Conservation (phyloP, 2,113 vertebrate genomes). For the Cyprinodon tularosa region DNA sequence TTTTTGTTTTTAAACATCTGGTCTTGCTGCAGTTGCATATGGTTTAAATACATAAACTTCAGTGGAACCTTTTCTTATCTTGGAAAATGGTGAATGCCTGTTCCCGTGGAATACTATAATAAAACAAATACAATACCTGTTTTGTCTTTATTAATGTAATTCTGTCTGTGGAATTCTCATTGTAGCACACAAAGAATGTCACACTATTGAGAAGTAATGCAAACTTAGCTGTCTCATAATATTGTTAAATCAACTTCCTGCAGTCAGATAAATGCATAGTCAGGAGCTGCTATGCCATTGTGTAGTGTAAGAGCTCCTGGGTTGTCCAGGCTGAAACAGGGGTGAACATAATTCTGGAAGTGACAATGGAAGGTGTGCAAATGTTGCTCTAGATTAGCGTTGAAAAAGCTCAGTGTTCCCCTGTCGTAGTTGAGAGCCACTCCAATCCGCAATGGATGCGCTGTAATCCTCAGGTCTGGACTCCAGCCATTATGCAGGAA, state of each 20-base stretch:
- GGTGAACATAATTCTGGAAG: conserved; percentile 85
- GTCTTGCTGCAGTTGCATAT: conserved; percentile 56
- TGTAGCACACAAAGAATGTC: neutral
- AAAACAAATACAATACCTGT: conserved; percentile 56
- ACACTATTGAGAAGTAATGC: neutral
- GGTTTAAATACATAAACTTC: conserved; percentile 63
- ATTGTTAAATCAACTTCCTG: neutral
- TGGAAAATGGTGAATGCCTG: conserved; percentile 79
- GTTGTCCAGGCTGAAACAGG: conserved; percentile 92
- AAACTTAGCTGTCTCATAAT: neutral
- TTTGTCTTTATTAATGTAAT: conserved; percentile 4
- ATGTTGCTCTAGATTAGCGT: conserved; percentile 86
- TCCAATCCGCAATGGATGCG: conserved; percentile 78
- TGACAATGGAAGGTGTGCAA: conserved; percentile 84
- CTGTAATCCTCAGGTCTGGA: conserved; percentile 77
- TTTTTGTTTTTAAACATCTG: conserved; percentile 27
- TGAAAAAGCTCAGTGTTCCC: conserved; percentile 88
- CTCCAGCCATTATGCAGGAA: conserved; percentile 87
- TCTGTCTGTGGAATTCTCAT: neutral
- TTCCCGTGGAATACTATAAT: conserved; percentile 85
- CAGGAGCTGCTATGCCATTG: conserved; percentile 79
- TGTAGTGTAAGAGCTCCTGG: conserved; percentile 83
- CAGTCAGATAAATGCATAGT: conserved; percentile 47
- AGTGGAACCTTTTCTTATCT: conserved; percentile 74
- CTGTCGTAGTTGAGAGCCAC: conserved; percentile 87